Evolutionary conservation across 2,113 vertebrate genomes (phyloP).

Genomic region (Hymenochirus boettgeri): DNA sequence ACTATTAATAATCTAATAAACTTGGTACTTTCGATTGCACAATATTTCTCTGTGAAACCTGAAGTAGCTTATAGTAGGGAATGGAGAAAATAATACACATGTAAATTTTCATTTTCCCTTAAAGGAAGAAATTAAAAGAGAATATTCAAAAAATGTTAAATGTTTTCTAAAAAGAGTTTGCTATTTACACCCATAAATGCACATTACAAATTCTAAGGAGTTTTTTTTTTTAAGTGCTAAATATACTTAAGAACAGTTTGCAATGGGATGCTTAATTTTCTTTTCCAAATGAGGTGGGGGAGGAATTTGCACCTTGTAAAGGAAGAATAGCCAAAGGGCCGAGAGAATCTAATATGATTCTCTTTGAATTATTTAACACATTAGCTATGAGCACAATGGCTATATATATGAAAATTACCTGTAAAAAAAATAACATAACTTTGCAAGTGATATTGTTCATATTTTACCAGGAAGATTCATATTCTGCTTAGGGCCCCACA

Average conservation of each 20-base stretch:
- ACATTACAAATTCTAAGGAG: constrained; percentile 15
- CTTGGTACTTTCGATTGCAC: no score
- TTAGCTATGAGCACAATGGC: constrained; percentile 42
- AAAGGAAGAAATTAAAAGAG: background rate
- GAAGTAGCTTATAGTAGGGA: no score
- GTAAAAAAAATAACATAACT: constrained; percentile 38
- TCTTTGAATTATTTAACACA: constrained; percentile 43
- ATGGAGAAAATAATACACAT: no score
- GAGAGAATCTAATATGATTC: constrained; percentile 40
- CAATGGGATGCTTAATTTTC: constrained; percentile 12
- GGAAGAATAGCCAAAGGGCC: constrained; percentile 37
- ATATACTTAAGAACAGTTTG: constrained; percentile 24
- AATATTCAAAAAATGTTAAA: background rate
- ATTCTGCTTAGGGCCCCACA: background rate
- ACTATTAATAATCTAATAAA: no score
- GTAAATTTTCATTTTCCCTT: no score
- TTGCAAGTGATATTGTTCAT: constrained; percentile 37
- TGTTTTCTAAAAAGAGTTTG: constrained; percentile 7
- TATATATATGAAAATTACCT: constrained; percentile 43
- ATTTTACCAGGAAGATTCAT: constrained; percentile 27
- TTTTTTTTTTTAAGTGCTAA: constrained; percentile 17
- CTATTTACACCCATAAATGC: constrained; percentile 20
- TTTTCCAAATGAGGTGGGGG: constrained; percentile 17
- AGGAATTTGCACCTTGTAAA: constrained; percentile 28
- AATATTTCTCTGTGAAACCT: no score